Conservation (phyloP, 2,797 vertebrate genomes). For the Typhlichthys subterraneus region DNA sequence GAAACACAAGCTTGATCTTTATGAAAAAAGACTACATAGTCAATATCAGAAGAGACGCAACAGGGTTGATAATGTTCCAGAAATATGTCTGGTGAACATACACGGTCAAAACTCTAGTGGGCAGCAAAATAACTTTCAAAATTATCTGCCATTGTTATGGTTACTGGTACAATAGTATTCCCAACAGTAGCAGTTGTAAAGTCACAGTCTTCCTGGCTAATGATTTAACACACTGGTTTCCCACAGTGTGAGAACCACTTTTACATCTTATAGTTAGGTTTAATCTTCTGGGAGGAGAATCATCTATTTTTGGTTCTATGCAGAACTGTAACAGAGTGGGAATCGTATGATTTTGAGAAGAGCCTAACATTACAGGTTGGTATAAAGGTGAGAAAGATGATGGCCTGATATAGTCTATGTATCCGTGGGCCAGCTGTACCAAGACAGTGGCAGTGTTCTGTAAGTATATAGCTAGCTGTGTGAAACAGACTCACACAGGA, state of each 20-base stretch:
- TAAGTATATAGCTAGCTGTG: no score
- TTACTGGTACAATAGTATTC: slow-evolving; percentile 14
- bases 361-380: slow-evolving; percentile 1
- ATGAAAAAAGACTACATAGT: background rate
- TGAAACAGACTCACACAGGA: slow-evolving; percentile 4
- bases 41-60: background rate
- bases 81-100: background rate
- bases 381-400: slow-evolving; percentile 1
- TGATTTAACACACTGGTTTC: background rate
- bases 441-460: no score
- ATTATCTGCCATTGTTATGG: background rate
- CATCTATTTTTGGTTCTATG: no score
- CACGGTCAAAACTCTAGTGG: no score
- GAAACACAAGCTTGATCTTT: background rate
- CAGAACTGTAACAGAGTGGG: no score
- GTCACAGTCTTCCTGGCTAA: slow-evolving; percentile 5
- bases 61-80: background rate
- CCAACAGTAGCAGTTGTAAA: slow-evolving; percentile 22
- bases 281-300: no score
- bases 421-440: background rate
- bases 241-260: background rate
- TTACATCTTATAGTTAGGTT: no score
- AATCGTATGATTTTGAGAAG: no score
- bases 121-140: no score
- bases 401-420: background rate